Conservation (phyloP, 2,888 invertebrate species). For the Catonia carolina region DNA sequence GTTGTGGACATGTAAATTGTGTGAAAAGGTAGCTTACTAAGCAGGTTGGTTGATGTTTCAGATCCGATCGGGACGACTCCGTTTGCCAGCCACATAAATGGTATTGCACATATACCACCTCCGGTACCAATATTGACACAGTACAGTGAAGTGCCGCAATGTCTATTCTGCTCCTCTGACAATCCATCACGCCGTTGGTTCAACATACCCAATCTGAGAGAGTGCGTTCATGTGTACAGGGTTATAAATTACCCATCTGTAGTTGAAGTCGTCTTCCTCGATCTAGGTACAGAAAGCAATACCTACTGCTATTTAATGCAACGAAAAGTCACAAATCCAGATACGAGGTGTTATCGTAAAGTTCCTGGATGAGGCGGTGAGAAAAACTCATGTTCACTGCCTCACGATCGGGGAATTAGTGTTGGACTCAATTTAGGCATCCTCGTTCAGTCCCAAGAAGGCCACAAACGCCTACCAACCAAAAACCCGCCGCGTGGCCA, state of each 20-base stretch:
- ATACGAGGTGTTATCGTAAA: too few species aligned
- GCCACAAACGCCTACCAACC: too few species aligned
- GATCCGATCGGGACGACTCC: not conserved
- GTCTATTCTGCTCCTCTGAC: not conserved
- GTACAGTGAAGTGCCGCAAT: not conserved
- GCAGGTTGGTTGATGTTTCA: not conserved
- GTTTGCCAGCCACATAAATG: not conserved
- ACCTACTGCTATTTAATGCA: not conserved
- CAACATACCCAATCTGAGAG: not conserved
- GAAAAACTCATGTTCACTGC: too few species aligned
- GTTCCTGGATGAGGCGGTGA: too few species aligned
- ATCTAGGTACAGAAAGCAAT: not conserved
- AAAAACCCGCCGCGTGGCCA: too few species aligned
- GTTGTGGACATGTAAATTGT: too few species aligned
- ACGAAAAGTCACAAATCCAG: too few species aligned
- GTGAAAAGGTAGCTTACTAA: too few species aligned
- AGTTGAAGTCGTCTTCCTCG: not conserved
- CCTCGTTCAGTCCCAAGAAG: too few species aligned
- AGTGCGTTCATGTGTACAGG: not conserved
- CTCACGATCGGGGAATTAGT: too few species aligned
- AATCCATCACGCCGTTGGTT: not conserved
- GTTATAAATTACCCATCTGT: constrained; percentile 4
- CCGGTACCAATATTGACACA: not conserved
- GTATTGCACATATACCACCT: not conserved
- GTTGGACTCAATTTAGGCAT: too few species aligned